Conservation (phyloP, 2,888 invertebrate genomes). For the Drosophila hawaiiensis region DNA sequence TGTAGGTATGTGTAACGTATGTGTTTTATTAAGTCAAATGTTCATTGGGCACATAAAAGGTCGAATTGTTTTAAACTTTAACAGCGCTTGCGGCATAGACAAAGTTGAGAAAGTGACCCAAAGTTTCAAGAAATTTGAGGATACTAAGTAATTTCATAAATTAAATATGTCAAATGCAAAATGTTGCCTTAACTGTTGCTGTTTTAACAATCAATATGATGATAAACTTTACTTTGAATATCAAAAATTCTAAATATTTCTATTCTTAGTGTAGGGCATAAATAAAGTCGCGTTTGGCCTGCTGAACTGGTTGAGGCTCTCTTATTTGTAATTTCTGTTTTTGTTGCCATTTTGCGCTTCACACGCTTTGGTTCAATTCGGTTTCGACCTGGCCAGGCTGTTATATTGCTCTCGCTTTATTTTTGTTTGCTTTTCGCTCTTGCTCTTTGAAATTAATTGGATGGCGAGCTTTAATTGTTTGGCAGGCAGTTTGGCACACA, state of each 20-base stretch:
- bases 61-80: slow-evolving; percentile 1
- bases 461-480: slow-evolving; percentile 66
- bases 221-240: not conserved
- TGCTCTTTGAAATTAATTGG: slow-evolving; percentile 64
- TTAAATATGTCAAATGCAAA: not conserved
- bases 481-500: slow-evolving; percentile 30
- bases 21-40: not conserved
- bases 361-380: slow-evolving; percentile 61
- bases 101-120: not conserved
- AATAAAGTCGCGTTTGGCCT: slow-evolving; percentile 10
- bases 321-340: slow-evolving; percentile 29
- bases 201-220: not conserved
- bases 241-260: not conserved
- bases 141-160: not conserved
- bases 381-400: slow-evolving; percentile 50
- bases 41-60: not conserved
- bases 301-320: slow-evolving; percentile 9
- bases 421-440: slow-evolving; percentile 22
- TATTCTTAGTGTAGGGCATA: slow-evolving; percentile 3
- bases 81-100: not conserved
- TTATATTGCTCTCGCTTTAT: slow-evolving; percentile 22
- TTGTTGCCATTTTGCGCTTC: slow-evolving; percentile 43
- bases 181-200: not conserved
- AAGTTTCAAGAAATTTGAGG: not conserved
- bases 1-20: not conserved